Percentiles rank a stretch among this genome's conserved stretches.
phyloP scores from a whole-genome alignment of 2,797 vertebrate genomes.

The Eutrigla gurnardus region DNA sequence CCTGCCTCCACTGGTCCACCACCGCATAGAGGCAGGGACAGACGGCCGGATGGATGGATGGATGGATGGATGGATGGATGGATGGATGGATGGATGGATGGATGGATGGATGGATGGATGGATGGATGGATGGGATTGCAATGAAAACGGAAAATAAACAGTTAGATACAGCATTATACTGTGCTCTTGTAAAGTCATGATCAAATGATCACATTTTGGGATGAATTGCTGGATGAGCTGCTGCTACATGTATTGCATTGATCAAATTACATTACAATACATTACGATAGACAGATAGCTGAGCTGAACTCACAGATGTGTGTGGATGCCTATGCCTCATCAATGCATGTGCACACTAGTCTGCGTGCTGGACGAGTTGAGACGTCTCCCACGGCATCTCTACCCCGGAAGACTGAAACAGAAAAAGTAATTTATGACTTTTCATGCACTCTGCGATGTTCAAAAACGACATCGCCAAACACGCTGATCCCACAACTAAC shows the following conservation, averaged over 20 bases:
- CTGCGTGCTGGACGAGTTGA: slow-evolving; percentile 81
- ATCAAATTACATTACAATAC: not conserved
- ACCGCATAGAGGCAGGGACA: slow-evolving; percentile 66
- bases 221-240: slow-evolving; percentile 2
- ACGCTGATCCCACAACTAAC: not conserved
- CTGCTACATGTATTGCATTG: not conserved
- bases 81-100: slow-evolving; percentile 31
- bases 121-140: slow-evolving; percentile 21
- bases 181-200: not conserved
- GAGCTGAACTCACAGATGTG: slow-evolving; percentile 22
- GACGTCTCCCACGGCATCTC: slow-evolving; percentile 83
- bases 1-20: slow-evolving; percentile 86
- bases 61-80: slow-evolving; percentile 10
- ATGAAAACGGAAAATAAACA: not conserved
- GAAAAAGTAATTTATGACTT: slow-evolving; percentile 71
- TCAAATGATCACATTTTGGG: not conserved
- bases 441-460: slow-evolving; percentile 82
- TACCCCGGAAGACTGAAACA: slow-evolving; percentile 68
- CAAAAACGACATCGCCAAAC: slow-evolving; percentile 79
- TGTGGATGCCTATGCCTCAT: slow-evolving; percentile 7
- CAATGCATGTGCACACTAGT: slow-evolving; percentile 33
- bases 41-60: not conserved
- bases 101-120: slow-evolving; percentile 6
- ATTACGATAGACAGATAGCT: too few relatives aligned
- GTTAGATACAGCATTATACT: not conserved